These are phyloP conservation scores for Geotrupes spiniger DNA, from an alignment of 2,888 invertebrate species.

Conservation along the genomic window DNA sequence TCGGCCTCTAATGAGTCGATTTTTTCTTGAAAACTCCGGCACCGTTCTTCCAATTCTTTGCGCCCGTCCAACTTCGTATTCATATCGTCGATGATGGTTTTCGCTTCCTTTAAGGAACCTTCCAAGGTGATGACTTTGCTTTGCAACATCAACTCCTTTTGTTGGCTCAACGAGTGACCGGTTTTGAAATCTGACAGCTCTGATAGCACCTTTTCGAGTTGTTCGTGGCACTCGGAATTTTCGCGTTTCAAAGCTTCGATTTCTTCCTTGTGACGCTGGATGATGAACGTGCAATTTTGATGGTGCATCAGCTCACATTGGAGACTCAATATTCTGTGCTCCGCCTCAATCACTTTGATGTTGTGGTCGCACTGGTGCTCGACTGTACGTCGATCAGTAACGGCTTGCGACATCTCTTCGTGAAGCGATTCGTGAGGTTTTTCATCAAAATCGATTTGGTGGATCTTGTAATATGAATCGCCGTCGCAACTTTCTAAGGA, in stretches of 20 bases:
- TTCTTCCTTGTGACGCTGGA: slow-evolving; percentile 12
- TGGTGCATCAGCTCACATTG: slow-evolving; percentile 14
- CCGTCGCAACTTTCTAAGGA: neutral
- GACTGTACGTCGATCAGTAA: neutral
- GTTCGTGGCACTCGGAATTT: slow-evolving; percentile 2
- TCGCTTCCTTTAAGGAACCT: slow-evolving; percentile 4
- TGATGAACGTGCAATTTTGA: slow-evolving; percentile 10
- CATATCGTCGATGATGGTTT: slow-evolving; percentile 12
- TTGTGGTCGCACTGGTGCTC: slow-evolving; percentile 1
- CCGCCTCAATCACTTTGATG: slow-evolving; percentile 9
- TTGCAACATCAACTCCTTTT: slow-evolving; percentile 11
- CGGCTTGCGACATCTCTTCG: neutral
- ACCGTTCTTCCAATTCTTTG: slow-evolving; percentile 10
- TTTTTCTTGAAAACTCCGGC: slow-evolving; percentile 10
- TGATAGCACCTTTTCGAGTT: neutral
- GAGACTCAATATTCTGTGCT: slow-evolving; percentile 10
- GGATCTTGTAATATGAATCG: neutral
- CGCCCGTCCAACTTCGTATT: slow-evolving; percentile 13
- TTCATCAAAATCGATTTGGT: too few relatives aligned
- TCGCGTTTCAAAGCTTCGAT: slow-evolving; percentile 9
- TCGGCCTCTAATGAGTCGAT: slow-evolving; percentile 15
- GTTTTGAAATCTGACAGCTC: slow-evolving; percentile 15
- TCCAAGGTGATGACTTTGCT: slow-evolving; percentile 7
- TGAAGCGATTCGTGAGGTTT: neutral
- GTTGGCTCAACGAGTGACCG: slow-evolving; percentile 8